These are phyloP conservation scores for Schrankia costaestrigalis DNA, from an alignment of 2,888 invertebrate genomes.

Conservation along the genomic window DNA sequence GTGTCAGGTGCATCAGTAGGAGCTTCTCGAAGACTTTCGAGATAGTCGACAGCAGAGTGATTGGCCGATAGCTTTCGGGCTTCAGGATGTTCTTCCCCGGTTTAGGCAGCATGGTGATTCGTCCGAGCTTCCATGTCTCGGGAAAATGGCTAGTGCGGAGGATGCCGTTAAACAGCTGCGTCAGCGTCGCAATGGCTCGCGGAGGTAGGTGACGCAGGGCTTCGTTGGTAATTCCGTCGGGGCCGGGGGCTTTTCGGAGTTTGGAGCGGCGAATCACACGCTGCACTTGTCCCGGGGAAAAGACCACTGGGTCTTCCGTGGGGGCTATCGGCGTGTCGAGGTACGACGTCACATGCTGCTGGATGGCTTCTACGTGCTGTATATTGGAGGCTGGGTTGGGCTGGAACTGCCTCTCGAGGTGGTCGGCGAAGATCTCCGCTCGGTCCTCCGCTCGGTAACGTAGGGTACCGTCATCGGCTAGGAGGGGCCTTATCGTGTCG, in stretches of 20 bases:
- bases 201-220: neutral
- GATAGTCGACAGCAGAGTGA: no score
- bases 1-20: no score
- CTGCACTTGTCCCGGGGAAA: neutral
- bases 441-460: neutral
- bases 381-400: neutral
- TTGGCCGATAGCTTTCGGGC: slow-evolving; percentile 26
- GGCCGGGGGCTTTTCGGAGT: slow-evolving; percentile 1
- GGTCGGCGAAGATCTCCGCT: neutral
- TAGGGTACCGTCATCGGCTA: neutral
- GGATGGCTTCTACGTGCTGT: neutral
- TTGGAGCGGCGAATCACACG: neutral
- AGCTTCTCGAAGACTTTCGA: no score
- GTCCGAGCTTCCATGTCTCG: neutral
- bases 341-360: neutral
- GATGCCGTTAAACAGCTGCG: slow-evolving; percentile 1
- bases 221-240: neutral
- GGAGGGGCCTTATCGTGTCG: neutral
- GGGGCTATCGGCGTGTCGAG: no score
- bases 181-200: neutral
- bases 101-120: no score
- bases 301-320: neutral
- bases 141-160: neutral
- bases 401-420: neutral
- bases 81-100: slow-evolving; percentile 16